Conservation (phyloP, 1,140 invertebrate genomes). For the Arctopsyche grandis region DNA sequence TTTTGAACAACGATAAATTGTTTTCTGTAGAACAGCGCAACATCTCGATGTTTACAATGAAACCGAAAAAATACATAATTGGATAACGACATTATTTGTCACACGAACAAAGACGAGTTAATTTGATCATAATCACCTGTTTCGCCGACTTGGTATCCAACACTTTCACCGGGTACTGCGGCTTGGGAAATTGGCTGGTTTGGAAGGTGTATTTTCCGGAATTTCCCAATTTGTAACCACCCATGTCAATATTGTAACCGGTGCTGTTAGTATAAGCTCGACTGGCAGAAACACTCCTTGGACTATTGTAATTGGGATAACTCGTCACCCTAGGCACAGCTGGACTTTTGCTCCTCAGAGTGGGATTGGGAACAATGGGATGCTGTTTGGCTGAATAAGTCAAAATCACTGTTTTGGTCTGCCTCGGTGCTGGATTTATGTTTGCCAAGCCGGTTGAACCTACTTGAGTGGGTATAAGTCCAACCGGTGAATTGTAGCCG, state of each 20-base stretch:
- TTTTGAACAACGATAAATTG: no score
- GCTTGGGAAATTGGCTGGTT: constrained; percentile 75
- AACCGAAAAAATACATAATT: no score
- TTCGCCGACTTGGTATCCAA: constrained; percentile 78
- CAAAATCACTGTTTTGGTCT: constrained; percentile 63
- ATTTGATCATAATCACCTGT: constrained; percentile 63
- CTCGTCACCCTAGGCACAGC: constrained; percentile 42
- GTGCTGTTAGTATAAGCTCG: constrained; percentile 52
- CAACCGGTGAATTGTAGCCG: constrained; percentile 25
- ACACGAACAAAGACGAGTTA: background rate
- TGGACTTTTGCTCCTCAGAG: constrained; percentile 51
- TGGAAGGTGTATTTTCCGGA: constrained; percentile 77
- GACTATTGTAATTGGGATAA: constrained; percentile 34
- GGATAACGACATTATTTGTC: no score
- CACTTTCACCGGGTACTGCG: constrained; percentile 73
- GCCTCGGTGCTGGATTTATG: constrained; percentile 59
- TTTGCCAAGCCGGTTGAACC: constrained; percentile 56
- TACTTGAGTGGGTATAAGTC: constrained; percentile 48
- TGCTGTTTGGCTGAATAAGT: constrained; percentile 64
- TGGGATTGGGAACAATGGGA: constrained; percentile 39
- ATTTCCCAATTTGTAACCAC: constrained; percentile 46
- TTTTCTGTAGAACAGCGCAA: no score
- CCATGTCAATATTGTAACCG: constrained; percentile 45
- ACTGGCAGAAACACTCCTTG: constrained; percentile 50
- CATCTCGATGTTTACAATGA: no score